A percentile compares a stretch with the other conserved stretches of the same genome.
Conservation (phyloP, 2,888 invertebrate genomes). For the Drosophila antonietae region DNA sequence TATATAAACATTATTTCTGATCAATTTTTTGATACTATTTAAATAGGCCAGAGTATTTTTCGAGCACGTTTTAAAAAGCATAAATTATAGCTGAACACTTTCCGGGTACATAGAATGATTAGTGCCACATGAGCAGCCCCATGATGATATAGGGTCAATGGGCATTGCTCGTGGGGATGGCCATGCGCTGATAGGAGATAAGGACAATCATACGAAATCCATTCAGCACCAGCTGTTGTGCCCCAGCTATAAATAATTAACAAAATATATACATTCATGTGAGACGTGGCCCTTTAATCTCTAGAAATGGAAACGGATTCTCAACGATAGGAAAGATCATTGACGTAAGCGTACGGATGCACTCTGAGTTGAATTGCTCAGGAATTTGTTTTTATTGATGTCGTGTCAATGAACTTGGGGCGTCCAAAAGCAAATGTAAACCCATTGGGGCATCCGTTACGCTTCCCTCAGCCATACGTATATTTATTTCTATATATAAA, state of each 20-base stretch:
- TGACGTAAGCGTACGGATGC: constrained; percentile 47
- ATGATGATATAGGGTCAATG: neutral
- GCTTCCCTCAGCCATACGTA: neutral
- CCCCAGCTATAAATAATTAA: constrained; percentile 1
- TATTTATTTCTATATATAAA: neutral
- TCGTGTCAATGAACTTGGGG: constrained; percentile 66
- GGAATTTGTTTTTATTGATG: constrained; percentile 8
- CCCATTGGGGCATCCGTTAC: constrained; percentile 15
- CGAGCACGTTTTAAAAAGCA: neutral
- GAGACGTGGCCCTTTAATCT: constrained; percentile 45
- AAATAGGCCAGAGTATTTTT: neutral
- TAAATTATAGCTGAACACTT: constrained; percentile 3
- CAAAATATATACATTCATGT: neutral
- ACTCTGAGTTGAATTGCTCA: neutral
- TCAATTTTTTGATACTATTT: neutral
- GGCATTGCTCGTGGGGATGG: constrained; percentile 23
- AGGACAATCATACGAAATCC: constrained; percentile 32
- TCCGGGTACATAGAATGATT: constrained; percentile 34
- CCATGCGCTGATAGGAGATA: constrained; percentile 25
- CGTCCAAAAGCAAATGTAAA: constrained; percentile 35
- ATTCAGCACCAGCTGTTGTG: constrained; percentile 24
- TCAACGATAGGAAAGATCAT: constrained; percentile 51
- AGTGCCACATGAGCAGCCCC: neutral
- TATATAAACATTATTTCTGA: neutral
- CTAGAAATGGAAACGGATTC: constrained; percentile 23